phyloP scores from a whole-genome alignment of 2,113 vertebrate genomes.

The Heterochromis multidens region DNA sequence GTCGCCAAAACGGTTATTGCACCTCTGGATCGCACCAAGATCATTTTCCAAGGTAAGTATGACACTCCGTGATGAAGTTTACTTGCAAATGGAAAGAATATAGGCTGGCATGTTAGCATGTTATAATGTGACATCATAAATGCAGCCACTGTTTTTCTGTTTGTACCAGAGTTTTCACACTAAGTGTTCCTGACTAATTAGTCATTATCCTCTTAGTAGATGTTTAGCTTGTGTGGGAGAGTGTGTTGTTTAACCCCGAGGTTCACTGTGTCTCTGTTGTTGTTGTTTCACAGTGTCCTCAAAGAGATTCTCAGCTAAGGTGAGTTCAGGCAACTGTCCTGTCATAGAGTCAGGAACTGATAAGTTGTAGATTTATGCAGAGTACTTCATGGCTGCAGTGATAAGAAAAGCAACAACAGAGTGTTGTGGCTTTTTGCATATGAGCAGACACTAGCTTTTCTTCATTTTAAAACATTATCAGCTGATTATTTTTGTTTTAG shows the following conservation, averaged over 20 bases:
- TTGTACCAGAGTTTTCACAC: neutral
- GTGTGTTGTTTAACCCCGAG: neutral
- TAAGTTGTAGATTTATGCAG: neutral
- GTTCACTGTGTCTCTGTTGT: conserved; percentile 25
- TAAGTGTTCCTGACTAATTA: neutral
- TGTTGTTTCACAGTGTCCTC: conserved; percentile 85
- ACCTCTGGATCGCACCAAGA: conserved; percentile 95
- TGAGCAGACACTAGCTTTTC: neutral
- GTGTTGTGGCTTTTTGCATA: neutral
- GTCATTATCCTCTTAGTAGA: conserved; percentile 62
- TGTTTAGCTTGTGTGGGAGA: conserved; percentile 30
- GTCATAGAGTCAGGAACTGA: neutral
- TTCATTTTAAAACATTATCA: neutral
- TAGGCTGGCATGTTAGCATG: neutral
- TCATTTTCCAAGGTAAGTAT: conserved; percentile 94
- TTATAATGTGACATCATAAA: neutral
- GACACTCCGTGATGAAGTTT: neutral
- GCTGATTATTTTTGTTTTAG: neutral
- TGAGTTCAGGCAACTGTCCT: conserved; percentile 65
- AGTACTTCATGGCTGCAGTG: neutral
- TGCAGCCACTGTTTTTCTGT: neutral
- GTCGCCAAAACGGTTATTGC: conserved; percentile 95
- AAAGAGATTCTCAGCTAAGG: conserved; percentile 94
- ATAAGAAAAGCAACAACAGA: neutral
- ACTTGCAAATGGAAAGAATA: neutral